Evolutionary conservation across 2,113 vertebrate genomes (phyloP).

Genomic region (Phasianus colchicus): DNA sequence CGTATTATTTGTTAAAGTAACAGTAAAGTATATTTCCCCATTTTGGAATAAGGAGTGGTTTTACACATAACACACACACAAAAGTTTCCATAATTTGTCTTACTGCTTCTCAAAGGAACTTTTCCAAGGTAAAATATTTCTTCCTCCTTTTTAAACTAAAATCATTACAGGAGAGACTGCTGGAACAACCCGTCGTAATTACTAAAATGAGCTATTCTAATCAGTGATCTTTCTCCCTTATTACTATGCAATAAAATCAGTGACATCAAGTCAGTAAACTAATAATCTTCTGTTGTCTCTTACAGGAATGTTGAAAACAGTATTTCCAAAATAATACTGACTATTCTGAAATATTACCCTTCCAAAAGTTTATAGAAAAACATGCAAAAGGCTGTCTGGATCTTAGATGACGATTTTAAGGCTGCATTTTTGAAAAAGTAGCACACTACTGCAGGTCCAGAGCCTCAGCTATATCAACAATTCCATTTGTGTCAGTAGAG

Average conservation of each 20-base stretch:
- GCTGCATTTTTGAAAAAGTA: slow-evolving; percentile 14
- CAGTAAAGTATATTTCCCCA: slow-evolving; percentile 57
- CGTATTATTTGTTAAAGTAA: slow-evolving; percentile 59
- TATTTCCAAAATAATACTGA: slow-evolving; percentile 34
- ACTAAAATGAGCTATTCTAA: background rate
- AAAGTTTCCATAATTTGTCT: slow-evolving; percentile 37
- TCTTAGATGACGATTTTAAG: slow-evolving; percentile 13
- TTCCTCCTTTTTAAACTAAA: slow-evolving; percentile 49
- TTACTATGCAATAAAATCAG: background rate
- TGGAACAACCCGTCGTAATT: background rate
- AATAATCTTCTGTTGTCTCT: slow-evolving; percentile 9
- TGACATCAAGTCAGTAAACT: background rate
- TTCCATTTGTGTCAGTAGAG: background rate
- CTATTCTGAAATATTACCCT: slow-evolving; percentile 46
- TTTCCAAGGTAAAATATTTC: slow-evolving; percentile 45
- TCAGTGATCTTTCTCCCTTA: background rate
- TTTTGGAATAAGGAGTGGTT: slow-evolving; percentile 43
- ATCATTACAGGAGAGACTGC: background rate
- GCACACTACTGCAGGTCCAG: background rate
- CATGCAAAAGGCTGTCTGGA: background rate
- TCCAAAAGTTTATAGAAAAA: slow-evolving; percentile 52
- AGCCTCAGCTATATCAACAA: slow-evolving; percentile 19
- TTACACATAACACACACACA: slow-evolving; percentile 22
- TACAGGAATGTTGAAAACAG: slow-evolving; percentile 5
- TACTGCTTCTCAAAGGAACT: slow-evolving; percentile 49